Conservation (phyloP, 2,888 invertebrate species). For the Conistra vaccinii region DNA sequence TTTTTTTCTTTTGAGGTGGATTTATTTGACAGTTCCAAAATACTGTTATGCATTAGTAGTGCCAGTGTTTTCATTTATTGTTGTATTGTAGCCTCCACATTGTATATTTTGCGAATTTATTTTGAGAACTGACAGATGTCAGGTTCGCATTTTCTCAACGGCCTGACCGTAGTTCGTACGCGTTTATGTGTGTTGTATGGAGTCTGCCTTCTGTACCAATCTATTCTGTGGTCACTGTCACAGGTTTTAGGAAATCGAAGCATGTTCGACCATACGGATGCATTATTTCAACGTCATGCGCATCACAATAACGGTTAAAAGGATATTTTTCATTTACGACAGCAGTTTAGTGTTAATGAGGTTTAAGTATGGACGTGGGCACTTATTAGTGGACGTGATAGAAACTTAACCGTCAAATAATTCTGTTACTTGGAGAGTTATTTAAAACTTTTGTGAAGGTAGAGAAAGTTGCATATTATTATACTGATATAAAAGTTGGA, state of each 20-base stretch:
- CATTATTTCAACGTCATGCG: constrained; percentile 63
- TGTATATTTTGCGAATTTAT: too few species aligned
- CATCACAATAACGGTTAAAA: constrained; percentile 59
- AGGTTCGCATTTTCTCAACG: too few species aligned
- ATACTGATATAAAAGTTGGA: neutral
- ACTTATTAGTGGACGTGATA: constrained; percentile 15
- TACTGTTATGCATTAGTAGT: too few species aligned
- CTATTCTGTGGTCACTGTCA: neutral
- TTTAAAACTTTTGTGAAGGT: constrained; percentile 5
- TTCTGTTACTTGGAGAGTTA: constrained; percentile 2
- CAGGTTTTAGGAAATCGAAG: constrained; percentile 58
- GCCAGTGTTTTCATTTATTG: too few species aligned
- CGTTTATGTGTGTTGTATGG: too few species aligned
- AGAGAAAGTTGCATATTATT: constrained; percentile 10
- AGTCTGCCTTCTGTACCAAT: constrained; percentile 4
- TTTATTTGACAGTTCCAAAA: too few species aligned
- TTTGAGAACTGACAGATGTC: too few species aligned
- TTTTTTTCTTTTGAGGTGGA: too few species aligned
- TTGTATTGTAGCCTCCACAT: too few species aligned
- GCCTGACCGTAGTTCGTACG: too few species aligned
- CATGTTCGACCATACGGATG: constrained; percentile 56
- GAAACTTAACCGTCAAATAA: constrained; percentile 11
- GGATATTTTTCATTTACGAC: constrained; percentile 58
- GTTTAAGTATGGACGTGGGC: constrained; percentile 51
- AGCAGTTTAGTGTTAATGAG: constrained; percentile 51